Conservation (phyloP, 2,888 invertebrate genomes). For the Dione vanillae region DNA sequence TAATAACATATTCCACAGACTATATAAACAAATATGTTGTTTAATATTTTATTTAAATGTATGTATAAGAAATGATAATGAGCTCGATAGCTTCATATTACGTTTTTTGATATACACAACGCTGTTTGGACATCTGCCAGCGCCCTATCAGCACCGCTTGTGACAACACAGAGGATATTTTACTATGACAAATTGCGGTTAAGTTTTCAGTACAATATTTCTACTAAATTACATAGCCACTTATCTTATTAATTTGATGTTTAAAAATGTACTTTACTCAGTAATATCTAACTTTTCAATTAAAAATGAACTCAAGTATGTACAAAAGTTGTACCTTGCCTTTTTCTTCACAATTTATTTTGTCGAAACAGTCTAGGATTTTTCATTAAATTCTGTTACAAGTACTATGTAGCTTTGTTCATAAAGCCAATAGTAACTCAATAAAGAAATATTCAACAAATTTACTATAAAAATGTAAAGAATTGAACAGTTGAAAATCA, state of each 20-base stretch:
- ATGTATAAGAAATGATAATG: conserved; percentile 12
- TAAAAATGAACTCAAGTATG: too few species aligned
- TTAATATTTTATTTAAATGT: conserved; percentile 11
- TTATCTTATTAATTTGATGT: not conserved
- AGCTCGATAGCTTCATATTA: not conserved
- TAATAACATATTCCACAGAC: not conserved
- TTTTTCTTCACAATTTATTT: too few species aligned
- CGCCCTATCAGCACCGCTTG: conserved; percentile 33
- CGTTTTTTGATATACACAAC: conserved; percentile 36
- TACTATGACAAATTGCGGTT: conserved; percentile 13
- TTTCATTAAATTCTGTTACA: too few species aligned
- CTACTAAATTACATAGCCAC: not conserved
- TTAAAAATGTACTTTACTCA: not conserved
- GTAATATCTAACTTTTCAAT: not conserved
- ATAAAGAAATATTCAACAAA: too few species aligned
- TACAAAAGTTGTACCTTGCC: too few species aligned
- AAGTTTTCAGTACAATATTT: not conserved
- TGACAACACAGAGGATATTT: conserved; percentile 11
- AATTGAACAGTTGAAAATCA: not conserved
- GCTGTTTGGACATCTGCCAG: conserved; percentile 41
- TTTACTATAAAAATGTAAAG: too few species aligned
- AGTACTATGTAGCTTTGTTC: too few species aligned
- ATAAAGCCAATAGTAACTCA: too few species aligned
- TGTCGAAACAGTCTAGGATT: too few species aligned
- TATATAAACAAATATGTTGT: not conserved